These are phyloP conservation scores for Elegia similella DNA, from an alignment of 2,888 invertebrate species.

Conservation along the genomic window DNA sequence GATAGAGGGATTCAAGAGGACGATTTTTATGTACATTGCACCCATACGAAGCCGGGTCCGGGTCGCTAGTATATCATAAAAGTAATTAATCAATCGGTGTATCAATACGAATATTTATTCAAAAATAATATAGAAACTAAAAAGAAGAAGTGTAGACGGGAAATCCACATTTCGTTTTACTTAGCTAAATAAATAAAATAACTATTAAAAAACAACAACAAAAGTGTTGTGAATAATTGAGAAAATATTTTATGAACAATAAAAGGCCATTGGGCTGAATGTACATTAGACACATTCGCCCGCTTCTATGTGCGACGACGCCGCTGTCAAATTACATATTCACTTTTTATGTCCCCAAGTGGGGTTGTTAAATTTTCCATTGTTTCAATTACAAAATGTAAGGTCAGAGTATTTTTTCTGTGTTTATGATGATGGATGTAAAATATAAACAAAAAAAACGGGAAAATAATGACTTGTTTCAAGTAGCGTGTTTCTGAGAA, in stretches of 20 bases:
- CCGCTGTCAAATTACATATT: constrained; percentile 11
- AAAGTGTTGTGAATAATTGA: not conserved
- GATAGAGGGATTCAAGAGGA: too few species aligned
- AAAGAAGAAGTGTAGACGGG: too few species aligned
- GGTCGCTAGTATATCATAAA: too few species aligned
- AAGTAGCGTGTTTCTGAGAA: not conserved
- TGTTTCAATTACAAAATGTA: constrained; percentile 12
- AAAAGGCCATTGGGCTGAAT: not conserved
- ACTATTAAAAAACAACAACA: not conserved
- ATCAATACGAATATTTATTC: too few species aligned
- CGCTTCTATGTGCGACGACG: constrained; percentile 2
- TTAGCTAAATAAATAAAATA: not conserved
- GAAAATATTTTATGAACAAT: constrained; percentile 3
- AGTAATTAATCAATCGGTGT: too few species aligned
- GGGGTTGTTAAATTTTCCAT: constrained; percentile 12
- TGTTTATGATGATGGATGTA: constrained; percentile 12
- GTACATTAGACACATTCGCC: not conserved
- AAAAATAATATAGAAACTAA: too few species aligned
- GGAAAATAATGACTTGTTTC: not conserved
- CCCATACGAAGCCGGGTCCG: too few species aligned
- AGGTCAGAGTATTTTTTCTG: constrained; percentile 1
- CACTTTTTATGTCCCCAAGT: constrained; percentile 14
- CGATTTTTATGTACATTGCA: too few species aligned
- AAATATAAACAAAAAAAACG: not conserved
- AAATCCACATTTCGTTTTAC: too few species aligned